Base-by-base conservation (phyloP, 2,888 invertebrate species). In the Copidosoma aretas region DNA sequence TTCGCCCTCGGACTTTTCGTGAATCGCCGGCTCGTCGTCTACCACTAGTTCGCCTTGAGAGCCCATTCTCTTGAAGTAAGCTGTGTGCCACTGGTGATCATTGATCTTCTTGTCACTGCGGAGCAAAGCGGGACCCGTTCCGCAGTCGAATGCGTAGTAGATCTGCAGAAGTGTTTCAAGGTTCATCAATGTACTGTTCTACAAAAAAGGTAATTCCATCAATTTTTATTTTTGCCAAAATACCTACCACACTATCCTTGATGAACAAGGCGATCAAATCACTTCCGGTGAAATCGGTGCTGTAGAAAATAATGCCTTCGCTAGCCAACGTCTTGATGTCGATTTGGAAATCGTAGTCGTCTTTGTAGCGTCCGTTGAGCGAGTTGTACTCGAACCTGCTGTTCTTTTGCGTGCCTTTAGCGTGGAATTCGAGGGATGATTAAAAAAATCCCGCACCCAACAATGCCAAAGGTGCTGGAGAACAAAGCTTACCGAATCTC, bases 291-390 rank as follows among this genome's bases (percentile, higher is more conserved):
- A 46, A 21, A 15, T 85, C 84, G 66, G 91, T 90, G 0, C 91
- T 89, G 84, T 95, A 97, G 85, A 97, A 93, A 19, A 97, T 87
- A 10, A 96, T 86, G 1, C 97, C 96, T 65, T 93, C 90, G 14
- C 88, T 86, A n/a, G 86, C 85, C 67, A 88, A 87, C 0, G 95
- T 94, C 73, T 92, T 91, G 83, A 98, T 90, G 10, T 91, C 88
- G 14, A 97, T 86, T 17, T 91, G 89, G 73, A 96, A 89, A 71
- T 93, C 91, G 81, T 91, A 92, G 49, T 87, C 87, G 70, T 89
- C 89, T 60, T 88, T 87, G 77, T 90, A 88, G 64, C 90, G 87
- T 12, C 85, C 86, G 43, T 85, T 79, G 0, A 86, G 72, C 56
- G 86, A 86, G 24, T 85, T 84, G 79, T 91, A 94, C 80, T 94